Evolutionary conservation across 2,797 vertebrate genomes (phyloP).

Genomic region (Propithecus deckenii): DNA sequence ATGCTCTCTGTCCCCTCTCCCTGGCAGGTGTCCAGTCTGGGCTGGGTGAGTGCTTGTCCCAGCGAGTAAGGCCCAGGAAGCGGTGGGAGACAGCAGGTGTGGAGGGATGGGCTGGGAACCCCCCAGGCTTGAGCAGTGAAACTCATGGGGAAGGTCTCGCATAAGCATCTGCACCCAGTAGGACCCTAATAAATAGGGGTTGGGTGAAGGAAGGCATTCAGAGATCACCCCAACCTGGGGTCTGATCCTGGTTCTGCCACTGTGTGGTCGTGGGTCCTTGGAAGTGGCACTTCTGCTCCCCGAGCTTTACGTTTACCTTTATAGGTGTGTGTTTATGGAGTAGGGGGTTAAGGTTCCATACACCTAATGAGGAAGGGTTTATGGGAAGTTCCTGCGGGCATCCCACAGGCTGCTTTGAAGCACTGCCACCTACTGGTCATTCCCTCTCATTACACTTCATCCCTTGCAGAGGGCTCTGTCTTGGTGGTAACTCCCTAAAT

Average conservation of each 20-base stretch:
- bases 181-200: background rate
- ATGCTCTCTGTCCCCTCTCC: background rate
- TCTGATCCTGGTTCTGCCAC: background rate
- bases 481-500: background rate
- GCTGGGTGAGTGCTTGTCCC: background rate
- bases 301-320: background rate
- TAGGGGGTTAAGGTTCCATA: background rate
- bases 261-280: background rate
- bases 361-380: background rate
- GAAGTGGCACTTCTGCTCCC: background rate
- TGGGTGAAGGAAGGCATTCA: background rate
- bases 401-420: constrained; percentile 63
- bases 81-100: background rate
- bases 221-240: background rate
- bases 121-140: background rate
- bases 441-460: constrained; percentile 48
- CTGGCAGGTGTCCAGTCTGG: background rate
- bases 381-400: background rate
- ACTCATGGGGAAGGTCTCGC: background rate
- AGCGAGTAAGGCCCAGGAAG: background rate
- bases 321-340: background rate
- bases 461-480: background rate
- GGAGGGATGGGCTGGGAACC: too few relatives aligned
- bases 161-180: accelerated
- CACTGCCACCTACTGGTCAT: constrained; percentile 77